Conservation (phyloP, 2,888 invertebrate genomes). For the Melitaea athalia region DNA sequence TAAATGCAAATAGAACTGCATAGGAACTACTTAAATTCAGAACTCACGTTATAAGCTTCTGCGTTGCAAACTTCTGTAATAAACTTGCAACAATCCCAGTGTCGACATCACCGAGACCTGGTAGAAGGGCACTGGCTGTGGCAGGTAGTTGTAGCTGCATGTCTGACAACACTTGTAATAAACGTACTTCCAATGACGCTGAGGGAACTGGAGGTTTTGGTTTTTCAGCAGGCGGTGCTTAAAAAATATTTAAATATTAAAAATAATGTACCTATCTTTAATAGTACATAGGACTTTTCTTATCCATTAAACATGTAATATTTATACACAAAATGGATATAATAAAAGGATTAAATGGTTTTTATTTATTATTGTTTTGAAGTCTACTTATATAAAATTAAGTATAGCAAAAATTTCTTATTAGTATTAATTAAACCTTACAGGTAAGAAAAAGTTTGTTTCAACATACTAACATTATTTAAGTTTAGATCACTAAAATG, state of each 20-base stretch:
- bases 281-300: too few relatives aligned
- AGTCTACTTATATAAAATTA: too few relatives aligned
- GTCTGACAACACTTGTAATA: slow-evolving; percentile 74
- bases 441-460: too few relatives aligned
- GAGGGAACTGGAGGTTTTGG: slow-evolving; percentile 57
- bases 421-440: too few relatives aligned
- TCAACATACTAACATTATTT: too few relatives aligned
- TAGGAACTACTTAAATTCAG: not conserved
- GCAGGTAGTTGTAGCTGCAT: slow-evolving; percentile 76
- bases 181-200: slow-evolving; percentile 68
- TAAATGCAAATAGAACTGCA: too few relatives aligned
- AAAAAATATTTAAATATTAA: slow-evolving; percentile 3
- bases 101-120: slow-evolving; percentile 72
- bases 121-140: slow-evolving; percentile 68
- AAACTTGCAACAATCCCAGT: slow-evolving; percentile 71
- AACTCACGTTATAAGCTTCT: slow-evolving; percentile 75
- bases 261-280: not conserved
- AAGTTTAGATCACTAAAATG: too few relatives aligned
- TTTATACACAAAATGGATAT: too few relatives aligned
- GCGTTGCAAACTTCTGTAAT: slow-evolving; percentile 76
- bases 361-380: too few relatives aligned
- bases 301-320: too few relatives aligned
- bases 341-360: too few relatives aligned
- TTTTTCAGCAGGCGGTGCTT: slow-evolving; percentile 53
- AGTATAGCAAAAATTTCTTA: too few relatives aligned